Conservation (phyloP, 2,797 vertebrate species). For the Microctenopoma lineatum region DNA sequence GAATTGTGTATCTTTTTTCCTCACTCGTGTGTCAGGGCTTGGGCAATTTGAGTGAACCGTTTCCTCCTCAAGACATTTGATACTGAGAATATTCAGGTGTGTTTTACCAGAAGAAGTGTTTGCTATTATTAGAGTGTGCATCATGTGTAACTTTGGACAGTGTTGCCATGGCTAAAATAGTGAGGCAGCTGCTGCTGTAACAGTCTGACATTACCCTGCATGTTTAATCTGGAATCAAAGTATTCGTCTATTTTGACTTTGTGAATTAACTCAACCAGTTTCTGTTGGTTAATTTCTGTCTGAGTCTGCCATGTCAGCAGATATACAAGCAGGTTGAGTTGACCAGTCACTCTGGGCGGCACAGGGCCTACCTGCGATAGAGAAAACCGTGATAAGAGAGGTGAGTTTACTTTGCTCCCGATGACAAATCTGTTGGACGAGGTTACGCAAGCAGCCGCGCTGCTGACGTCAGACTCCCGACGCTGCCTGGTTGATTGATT, state of each 20-base stretch:
- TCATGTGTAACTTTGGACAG: constrained; percentile 41
- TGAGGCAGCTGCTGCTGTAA: constrained; percentile 45
- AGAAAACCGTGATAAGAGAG: constrained; percentile 69
- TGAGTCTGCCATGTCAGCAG: constrained; percentile 4
- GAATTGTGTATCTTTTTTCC: constrained; percentile 31
- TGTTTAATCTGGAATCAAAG: constrained; percentile 6
- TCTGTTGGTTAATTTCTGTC: neutral
- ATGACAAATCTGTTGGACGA: constrained; percentile 68
- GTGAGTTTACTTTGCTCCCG: constrained; percentile 64
- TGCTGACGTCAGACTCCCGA: constrained; percentile 69
- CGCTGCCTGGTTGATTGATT: constrained; percentile 75
- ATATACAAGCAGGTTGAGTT: constrained; percentile 37
- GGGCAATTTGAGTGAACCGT: constrained; percentile 30
- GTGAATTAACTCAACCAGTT: constrained; percentile 1
- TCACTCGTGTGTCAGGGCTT: constrained; percentile 25
- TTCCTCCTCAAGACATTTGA: constrained; percentile 34
- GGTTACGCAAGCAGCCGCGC: constrained; percentile 72
- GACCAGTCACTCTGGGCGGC: constrained; percentile 44
- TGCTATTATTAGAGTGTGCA: constrained; percentile 54
- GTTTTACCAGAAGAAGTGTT: constrained; percentile 44
- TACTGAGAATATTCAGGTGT: constrained; percentile 28
- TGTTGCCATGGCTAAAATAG: constrained; percentile 40
- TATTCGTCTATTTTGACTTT: neutral
- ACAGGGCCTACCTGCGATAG: constrained; percentile 6
- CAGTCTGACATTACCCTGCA: constrained; percentile 4